phyloP scores from a whole-genome alignment of 2,888 invertebrate species.

The Pantelozetes paolii region DNA sequence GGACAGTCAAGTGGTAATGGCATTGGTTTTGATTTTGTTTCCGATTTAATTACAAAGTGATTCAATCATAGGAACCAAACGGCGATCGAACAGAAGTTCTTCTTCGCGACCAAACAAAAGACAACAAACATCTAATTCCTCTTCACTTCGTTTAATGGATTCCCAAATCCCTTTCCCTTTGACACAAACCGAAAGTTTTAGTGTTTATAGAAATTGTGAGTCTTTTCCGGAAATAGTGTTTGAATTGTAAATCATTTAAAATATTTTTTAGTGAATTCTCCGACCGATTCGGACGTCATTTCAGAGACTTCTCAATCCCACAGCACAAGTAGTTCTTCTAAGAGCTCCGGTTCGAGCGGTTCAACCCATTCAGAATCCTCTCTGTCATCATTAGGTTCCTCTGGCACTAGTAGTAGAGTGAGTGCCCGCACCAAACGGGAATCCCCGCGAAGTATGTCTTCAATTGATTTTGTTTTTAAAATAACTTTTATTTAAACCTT shows the following conservation, averaged over 20 bases:
- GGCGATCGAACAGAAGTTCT: background rate
- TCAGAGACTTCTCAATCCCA: conserved; percentile 36
- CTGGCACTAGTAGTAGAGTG: conserved; percentile 37
- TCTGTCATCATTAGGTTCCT: conserved; percentile 32
- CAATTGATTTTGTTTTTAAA: background rate
- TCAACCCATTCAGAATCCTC: conserved; percentile 26
- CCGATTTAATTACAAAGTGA: background rate
- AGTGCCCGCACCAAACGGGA: conserved; percentile 21
- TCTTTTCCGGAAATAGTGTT: background rate
- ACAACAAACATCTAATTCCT: conserved; percentile 7
- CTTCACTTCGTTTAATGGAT: conserved; percentile 14
- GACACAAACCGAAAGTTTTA: conserved; percentile 54
- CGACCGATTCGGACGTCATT: conserved; percentile 32
- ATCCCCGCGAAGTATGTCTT: conserved; percentile 23
- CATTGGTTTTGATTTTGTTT: background rate
- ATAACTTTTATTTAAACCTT: background rate
- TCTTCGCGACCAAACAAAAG: conserved; percentile 23
- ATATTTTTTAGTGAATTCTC: conserved; percentile 26
- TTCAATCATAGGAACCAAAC: background rate
- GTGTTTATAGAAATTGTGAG: conserved; percentile 54
- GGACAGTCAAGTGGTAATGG: background rate
- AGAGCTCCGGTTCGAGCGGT: conserved; percentile 22
- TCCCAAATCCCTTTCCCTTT: conserved; percentile 18
- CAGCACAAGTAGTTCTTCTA: conserved; percentile 8
- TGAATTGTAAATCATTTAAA: too few species aligned